phyloP scores from a whole-genome alignment of 2,888 invertebrate genomes.

The Drosophila borborema region DNA sequence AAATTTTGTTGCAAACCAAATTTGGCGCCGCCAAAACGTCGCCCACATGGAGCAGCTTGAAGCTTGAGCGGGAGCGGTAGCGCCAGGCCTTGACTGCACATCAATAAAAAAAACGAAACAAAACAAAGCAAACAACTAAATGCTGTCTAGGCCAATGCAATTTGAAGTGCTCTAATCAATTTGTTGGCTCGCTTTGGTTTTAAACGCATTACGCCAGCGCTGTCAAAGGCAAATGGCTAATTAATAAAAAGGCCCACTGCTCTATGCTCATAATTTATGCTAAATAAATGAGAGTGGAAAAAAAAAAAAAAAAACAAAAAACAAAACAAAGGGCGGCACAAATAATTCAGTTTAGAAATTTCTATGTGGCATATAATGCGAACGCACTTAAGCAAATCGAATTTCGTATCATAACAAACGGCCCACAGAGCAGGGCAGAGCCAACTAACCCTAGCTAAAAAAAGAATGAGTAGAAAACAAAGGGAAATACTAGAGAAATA shows the following conservation, averaged over 20 bases:
- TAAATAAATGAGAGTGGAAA: constrained; percentile 19
- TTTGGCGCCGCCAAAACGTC: constrained; percentile 73
- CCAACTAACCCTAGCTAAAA: constrained; percentile 42
- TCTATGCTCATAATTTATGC: constrained; percentile 28
- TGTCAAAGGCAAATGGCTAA: constrained; percentile 71
- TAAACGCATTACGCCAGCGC: constrained; percentile 37
- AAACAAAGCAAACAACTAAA: background rate
- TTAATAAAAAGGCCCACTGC: constrained; percentile 67
- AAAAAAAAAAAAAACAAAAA: background rate
- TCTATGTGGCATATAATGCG: constrained; percentile 19
- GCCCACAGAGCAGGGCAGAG: constrained; percentile 27
- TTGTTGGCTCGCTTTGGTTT: constrained; percentile 36
- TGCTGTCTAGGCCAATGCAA: constrained; percentile 36
- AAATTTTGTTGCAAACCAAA: constrained; percentile 64
- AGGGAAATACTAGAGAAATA: background rate
- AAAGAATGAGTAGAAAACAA: constrained; percentile 10
- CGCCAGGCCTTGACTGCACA: constrained; percentile 39
- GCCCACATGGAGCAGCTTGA: constrained; percentile 47
- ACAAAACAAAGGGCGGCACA: constrained; percentile 21
- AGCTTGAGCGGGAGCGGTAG: background rate
- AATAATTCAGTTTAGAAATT: constrained; percentile 70
- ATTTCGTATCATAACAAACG: constrained; percentile 69
- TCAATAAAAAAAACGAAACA: background rate
- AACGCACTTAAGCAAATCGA: constrained; percentile 79
- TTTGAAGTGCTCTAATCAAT: constrained; percentile 49